Base-by-base conservation (phyloP, 2,797 vertebrate genomes). In the Graptemys geographica region DNA sequence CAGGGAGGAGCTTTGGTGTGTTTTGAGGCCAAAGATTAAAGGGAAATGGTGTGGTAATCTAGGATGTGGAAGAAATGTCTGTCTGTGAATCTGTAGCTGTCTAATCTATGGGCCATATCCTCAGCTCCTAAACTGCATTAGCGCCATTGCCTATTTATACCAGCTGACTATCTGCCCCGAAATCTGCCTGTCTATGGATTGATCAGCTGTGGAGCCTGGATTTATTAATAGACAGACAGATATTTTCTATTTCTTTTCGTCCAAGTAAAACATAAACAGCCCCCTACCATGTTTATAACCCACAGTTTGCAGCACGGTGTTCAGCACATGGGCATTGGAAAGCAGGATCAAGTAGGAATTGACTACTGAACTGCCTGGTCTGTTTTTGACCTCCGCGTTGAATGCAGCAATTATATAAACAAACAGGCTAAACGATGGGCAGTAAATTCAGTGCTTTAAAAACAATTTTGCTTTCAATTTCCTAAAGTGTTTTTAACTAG, bases 221-320 rank as follows among this genome's bases (percentile, higher is more conserved):
- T 65, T 19, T 65, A 65, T 65, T 18, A 19, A 19, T n/a, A n/a
- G 62, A 31, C 53, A 2, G 81, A 49, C 65, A 74, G 41, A 55
- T 19, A 2, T 0, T 0, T 6, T 12, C 6, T 51, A 31, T 21
- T 74, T 11, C 11, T 13, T 8, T 3, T 69, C 4, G 83, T 87
- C 87, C 16, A 56, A 81, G 3, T 8, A 23, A 79, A 3, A 1
- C 53, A 5, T 3, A 1, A 8, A 11, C 47, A 4, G 44, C 23
- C 8, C 47, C 27, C 23, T 28, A 79, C 49, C 69, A 84, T 0
- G 6, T 41, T 47, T 11, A 13, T 47, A 78, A 3, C 16, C 41
- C 16, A 0, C 0, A 0, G 1, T 33, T 1, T 1, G 62, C 69
- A 55, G 59, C 56, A 28, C 10, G 5, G 10, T 87, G 1, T 12